Base-by-base conservation (phyloP, 2,888 invertebrate species). In the Parapristionchus giblindavisi region DNA sequence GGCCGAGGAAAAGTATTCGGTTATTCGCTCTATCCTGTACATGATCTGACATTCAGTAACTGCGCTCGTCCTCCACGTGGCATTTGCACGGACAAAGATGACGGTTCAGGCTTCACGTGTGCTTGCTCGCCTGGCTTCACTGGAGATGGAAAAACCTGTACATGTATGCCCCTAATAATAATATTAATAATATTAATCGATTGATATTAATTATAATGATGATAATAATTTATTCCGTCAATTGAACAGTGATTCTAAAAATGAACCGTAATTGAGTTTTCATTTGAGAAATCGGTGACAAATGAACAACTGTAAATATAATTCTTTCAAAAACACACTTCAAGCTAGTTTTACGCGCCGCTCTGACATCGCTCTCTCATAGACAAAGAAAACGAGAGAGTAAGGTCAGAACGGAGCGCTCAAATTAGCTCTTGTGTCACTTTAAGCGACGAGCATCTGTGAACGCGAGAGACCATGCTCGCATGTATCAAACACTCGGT, bases 111-210 rank as follows among this genome's bases (percentile, higher is more conserved):
- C 14, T 66, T 40, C 66, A 24, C 8, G 8, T 66, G 66, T 48
- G 27, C 27, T 38, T 66, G 66, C 43, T 14, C 21, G 21, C 14
- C 11, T 14, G 66, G 43, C 38, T 66, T 24, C 36, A 27, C 8
- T 24, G 66, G 66, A 6, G 36, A 66, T 34, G 66, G 66, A 36
- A 24, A 43, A 14, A 24, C n/a, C 8, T 66, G 66, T 48, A 34
- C 27, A 24, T 14, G 63, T 63, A 48, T 48, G 48, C 11, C 17
- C 3, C 21, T 14, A 21, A 11, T 21, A 27, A n/a, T 43, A 17
- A 14, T 4, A 4, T 60, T 29, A 6, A 11, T 1, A 36, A 4
- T 6, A 34, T 36, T 29, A 36, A 36, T 60, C 21, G n/a, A n/a
- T n/a, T n/a, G n/a, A n/a, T n/a, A n/a, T n/a, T 14, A 43, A 43